Percentiles rank a stretch among this genome's conserved stretches.
These are phyloP conservation scores for Stratiomys singularior DNA, from an alignment of 2,888 invertebrate genomes.

Conservation along the genomic window DNA sequence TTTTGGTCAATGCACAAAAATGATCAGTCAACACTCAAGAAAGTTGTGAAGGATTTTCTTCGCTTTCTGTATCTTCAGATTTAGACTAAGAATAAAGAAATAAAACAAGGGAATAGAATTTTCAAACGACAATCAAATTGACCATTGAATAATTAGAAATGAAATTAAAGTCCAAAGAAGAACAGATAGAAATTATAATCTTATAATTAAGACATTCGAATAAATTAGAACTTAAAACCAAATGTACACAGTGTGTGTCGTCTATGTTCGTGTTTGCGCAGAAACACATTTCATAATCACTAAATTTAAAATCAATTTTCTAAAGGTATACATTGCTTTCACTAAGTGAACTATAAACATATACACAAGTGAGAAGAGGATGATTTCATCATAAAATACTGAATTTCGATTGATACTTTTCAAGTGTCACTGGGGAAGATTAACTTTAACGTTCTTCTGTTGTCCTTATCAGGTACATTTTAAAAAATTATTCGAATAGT, in stretches of 20 bases:
- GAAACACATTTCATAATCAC: slow-evolving; percentile 19
- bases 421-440: not conserved
- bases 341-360: slow-evolving; percentile 1
- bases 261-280: not conserved
- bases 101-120: too few species aligned
- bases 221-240: slow-evolving; percentile 37
- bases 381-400: slow-evolving; percentile 20
- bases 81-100: too few species aligned
- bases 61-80: too few species aligned
- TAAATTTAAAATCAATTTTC: not conserved
- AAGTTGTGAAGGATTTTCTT: too few species aligned
- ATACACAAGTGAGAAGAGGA: not conserved
- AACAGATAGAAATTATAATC: not conserved
- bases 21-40: too few species aligned
- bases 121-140: too few species aligned
- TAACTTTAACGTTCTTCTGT: not conserved
- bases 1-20: too few species aligned
- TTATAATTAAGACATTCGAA: slow-evolving; percentile 16
- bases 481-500: not conserved
- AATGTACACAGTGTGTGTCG: not conserved
- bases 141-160: not conserved
- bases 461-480: slow-evolving; percentile 3
- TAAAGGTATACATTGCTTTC: not conserved
- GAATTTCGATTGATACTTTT: not conserved
- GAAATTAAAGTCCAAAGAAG: not conserved